These are phyloP conservation scores for Merluccius polli DNA, from an alignment of 2,797 vertebrate species.

Conservation along the genomic window DNA sequence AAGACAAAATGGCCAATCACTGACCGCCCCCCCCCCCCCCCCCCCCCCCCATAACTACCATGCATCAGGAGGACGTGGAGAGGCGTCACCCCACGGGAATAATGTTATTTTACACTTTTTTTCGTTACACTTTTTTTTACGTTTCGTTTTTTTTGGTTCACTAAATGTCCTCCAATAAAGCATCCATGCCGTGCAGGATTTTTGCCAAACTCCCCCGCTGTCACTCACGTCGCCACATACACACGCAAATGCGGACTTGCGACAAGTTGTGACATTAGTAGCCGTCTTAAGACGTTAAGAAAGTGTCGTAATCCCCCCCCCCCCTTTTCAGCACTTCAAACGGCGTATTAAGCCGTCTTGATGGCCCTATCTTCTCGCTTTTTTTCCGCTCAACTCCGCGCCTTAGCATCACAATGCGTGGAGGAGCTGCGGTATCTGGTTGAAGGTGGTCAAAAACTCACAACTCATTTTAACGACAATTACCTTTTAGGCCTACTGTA, in stretches of 20 bases:
- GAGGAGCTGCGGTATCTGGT: not conserved
- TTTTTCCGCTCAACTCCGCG: not conserved
- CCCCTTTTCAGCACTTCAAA: slow-evolving; percentile 24
- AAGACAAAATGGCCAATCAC: not conserved
- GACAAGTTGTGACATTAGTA: slow-evolving; percentile 1
- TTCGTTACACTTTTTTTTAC: not conserved
- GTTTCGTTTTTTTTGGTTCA: not conserved
- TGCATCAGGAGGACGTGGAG: not conserved
- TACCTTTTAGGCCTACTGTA: not conserved
- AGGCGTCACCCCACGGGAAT: not conserved
- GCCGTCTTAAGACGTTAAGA: not conserved
- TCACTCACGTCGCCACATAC: not conserved
- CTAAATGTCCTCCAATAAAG: not conserved
- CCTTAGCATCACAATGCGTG: not conserved
- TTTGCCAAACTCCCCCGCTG: not conserved
- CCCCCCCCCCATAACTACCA: too few relatives aligned
- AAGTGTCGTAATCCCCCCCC: slow-evolving; percentile 8
- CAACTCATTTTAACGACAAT: not conserved
- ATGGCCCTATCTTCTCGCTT: not conserved
- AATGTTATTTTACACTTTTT: not conserved
- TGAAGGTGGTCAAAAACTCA: not conserved
- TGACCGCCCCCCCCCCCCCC: not conserved
- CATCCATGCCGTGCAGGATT: too few relatives aligned
- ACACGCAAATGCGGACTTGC: not conserved
- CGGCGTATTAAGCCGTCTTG: not conserved